Conservation (phyloP, 1,140 invertebrate species). For the Sesamia nonagrioides region DNA sequence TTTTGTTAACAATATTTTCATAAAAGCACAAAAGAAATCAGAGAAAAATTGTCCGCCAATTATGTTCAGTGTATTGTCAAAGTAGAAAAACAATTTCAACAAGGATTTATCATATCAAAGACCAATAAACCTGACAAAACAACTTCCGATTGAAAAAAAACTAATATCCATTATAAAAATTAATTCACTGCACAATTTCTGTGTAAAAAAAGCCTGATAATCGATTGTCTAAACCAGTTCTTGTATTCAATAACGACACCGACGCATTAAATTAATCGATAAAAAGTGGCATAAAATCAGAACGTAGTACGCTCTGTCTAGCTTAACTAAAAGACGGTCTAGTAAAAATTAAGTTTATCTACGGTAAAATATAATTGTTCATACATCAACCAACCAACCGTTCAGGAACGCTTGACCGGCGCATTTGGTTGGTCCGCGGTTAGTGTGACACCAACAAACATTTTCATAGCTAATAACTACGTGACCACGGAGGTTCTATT, state of each 20-base stretch:
- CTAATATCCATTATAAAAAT: neutral
- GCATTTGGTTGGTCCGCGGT: slow-evolving; percentile 21
- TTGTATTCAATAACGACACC: neutral
- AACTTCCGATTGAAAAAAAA: neutral
- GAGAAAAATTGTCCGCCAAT: neutral
- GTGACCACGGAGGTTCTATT: slow-evolving; percentile 31
- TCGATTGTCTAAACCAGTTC: neutral
- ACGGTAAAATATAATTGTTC: slow-evolving; percentile 47
- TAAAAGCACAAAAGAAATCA: neutral
- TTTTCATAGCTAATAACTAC: slow-evolving; percentile 21
- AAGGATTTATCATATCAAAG: neutral
- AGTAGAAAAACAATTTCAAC: neutral
- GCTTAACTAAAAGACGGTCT: slow-evolving; percentile 18
- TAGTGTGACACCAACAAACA: slow-evolving; percentile 27
- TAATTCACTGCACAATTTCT: neutral
- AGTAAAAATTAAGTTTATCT: slow-evolving; percentile 45
- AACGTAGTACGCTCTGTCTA: slow-evolving; percentile 35
- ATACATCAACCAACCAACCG: slow-evolving; percentile 46
- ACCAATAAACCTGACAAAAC: neutral
- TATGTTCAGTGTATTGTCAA: slow-evolving; percentile 8
- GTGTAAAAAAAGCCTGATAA: neutral
- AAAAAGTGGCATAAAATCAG: slow-evolving; percentile 34
- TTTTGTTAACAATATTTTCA: slow-evolving; percentile 4
- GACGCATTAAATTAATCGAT: neutral
- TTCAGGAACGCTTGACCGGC: slow-evolving; percentile 35